A percentile compares a stretch with the other conserved stretches of the same genome.
Conservation (phyloP, 2,888 invertebrate species). For the Orchestes rusci region DNA sequence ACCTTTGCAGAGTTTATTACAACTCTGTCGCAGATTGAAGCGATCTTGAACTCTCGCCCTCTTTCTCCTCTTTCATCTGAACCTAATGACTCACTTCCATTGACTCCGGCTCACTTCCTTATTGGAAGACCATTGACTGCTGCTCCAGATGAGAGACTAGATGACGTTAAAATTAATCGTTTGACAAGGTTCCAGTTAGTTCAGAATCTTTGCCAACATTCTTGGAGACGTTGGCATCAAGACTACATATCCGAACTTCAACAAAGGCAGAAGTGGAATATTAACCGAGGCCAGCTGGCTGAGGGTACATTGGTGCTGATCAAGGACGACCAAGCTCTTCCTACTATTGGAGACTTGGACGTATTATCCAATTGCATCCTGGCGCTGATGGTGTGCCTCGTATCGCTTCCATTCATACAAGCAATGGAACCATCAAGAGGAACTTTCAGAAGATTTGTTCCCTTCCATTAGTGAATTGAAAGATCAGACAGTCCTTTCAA, state of each 20-base stretch:
- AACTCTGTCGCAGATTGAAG: slow-evolving; percentile 8
- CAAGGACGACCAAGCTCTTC: slow-evolving; percentile 1
- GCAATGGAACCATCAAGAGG: neutral
- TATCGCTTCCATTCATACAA: neutral
- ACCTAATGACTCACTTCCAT: slow-evolving; percentile 4
- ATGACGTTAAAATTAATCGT: neutral
- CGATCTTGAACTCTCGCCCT: slow-evolving; percentile 6
- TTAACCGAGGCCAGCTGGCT: neutral
- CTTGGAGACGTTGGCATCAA: slow-evolving; percentile 5
- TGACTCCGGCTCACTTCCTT: slow-evolving; percentile 13
- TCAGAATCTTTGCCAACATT: slow-evolving; percentile 4
- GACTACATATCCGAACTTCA: slow-evolving; percentile 9
- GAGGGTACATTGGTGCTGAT: slow-evolving; percentile 4
- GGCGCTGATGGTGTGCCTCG: slow-evolving; percentile 1
- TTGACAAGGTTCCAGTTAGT: neutral
- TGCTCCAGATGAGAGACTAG: slow-evolving; percentile 1
- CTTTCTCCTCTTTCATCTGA: slow-evolving; percentile 7
- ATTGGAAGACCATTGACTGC: slow-evolving; percentile 7
- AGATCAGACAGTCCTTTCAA: too few species aligned
- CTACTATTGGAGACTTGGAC: slow-evolving; percentile 3
- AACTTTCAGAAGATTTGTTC: slow-evolving; percentile 1
- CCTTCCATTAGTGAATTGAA: too few species aligned
- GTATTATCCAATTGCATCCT: neutral
- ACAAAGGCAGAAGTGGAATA: slow-evolving; percentile 4
- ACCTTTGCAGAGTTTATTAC: slow-evolving; percentile 13